phyloP scores from a whole-genome alignment of 2,113 vertebrate species.

The Tringa solitaria region DNA sequence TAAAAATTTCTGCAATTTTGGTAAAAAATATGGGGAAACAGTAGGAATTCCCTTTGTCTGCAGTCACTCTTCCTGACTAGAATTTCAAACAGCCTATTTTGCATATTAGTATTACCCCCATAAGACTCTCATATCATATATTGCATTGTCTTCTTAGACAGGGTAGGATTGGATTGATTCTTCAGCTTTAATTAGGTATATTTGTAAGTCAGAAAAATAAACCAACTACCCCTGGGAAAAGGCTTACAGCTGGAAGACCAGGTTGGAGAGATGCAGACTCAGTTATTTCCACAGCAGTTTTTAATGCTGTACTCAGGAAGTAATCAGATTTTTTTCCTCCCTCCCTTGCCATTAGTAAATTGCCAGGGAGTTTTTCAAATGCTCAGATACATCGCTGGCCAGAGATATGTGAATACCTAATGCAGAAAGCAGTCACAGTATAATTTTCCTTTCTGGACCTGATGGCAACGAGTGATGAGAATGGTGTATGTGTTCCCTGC shows the following conservation, averaged over 20 bases:
- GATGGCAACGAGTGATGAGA: neutral
- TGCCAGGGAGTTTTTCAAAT: neutral
- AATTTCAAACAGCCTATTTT: neutral
- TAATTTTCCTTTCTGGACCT: neutral
- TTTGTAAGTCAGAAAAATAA: neutral
- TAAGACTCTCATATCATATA: neutral
- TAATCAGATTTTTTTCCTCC: neutral
- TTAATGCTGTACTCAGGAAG: neutral
- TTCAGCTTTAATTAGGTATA: neutral
- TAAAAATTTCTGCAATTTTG: neutral
- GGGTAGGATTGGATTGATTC: neutral
- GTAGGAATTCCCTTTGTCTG: neutral
- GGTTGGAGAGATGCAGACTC: neutral
- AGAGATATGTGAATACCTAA: neutral
- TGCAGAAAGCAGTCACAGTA: neutral
- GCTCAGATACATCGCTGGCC: neutral
- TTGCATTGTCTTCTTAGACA: neutral
- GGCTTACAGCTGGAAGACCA: neutral
- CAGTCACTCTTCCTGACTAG: neutral
- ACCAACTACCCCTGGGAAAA: neutral
- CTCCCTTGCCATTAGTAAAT: neutral
- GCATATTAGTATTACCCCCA: neutral
- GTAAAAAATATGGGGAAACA: neutral
- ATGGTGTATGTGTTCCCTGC: neutral
- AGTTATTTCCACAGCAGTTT: neutral